Evolutionary conservation across 2,888 invertebrate species (phyloP).

Genomic region (Cryptocheilus praepositus): DNA sequence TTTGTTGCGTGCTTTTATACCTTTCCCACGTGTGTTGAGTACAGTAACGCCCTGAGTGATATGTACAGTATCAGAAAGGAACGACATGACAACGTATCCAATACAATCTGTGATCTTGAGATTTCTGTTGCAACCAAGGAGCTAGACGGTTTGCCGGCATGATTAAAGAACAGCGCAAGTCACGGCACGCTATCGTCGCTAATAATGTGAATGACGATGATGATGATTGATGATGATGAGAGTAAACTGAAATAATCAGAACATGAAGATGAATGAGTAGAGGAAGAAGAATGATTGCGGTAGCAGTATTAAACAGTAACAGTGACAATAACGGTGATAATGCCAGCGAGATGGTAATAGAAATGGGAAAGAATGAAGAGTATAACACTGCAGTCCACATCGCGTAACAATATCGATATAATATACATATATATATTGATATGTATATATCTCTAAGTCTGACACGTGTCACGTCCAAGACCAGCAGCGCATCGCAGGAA

Average conservation of each 20-base stretch:
- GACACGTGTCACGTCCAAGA: conserved; percentile 57
- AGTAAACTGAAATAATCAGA: conserved; percentile 30
- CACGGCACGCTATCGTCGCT: too few species aligned
- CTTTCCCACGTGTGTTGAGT: conserved; percentile 75
- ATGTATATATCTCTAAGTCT: conserved; percentile 31
- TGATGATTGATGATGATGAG: conserved; percentile 18
- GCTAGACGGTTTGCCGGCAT: conserved; percentile 35
- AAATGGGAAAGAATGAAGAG: conserved; percentile 41
- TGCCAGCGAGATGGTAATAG: conserved; percentile 46
- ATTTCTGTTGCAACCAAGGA: conserved; percentile 32
- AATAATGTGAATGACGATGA: conserved; percentile 5
- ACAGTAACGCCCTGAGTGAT: conserved; percentile 46
- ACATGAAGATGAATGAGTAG: not conserved
- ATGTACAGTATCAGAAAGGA: not conserved
- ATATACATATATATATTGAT: conserved; percentile 44
- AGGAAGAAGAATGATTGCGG: not conserved
- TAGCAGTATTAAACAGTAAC: conserved; percentile 28
- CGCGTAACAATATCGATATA: conserved; percentile 59
- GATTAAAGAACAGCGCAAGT: too few species aligned
- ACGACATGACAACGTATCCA: conserved; percentile 2
- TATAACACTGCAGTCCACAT: conserved; percentile 58
- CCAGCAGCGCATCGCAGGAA: conserved; percentile 52
- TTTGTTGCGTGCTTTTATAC: conserved; percentile 64
- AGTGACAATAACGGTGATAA: conserved; percentile 20
- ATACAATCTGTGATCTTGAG: not conserved